phyloP scores from a whole-genome alignment of 2,888 invertebrate genomes.

The Tetranychus piercei region DNA sequence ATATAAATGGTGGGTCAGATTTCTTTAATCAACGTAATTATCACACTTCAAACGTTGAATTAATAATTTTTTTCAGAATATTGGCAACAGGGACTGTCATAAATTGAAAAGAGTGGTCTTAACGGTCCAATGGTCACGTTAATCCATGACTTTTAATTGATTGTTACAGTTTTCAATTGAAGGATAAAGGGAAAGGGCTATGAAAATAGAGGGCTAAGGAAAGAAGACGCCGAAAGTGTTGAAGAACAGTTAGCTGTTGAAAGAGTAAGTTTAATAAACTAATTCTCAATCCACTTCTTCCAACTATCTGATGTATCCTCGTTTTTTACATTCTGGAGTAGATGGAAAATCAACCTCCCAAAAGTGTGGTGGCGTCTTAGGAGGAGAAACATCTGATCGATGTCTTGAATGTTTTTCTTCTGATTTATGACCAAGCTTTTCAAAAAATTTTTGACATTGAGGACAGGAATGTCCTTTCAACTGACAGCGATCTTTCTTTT shows the following conservation, averaged over 20 bases:
- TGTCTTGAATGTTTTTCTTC: conserved; percentile 26
- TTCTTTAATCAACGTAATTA: too few species aligned
- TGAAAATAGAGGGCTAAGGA: neutral
- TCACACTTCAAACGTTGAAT: too few species aligned
- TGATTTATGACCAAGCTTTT: conserved; percentile 21
- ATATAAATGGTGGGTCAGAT: too few species aligned
- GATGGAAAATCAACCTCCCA: conserved; percentile 27
- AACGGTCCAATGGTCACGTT: neutral
- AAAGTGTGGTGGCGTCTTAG: conserved; percentile 27
- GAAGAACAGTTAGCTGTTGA: neutral
- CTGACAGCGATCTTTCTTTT: conserved; percentile 21
- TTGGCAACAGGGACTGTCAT: too few species aligned
- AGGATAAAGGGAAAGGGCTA: neutral
- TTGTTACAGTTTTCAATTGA: neutral
- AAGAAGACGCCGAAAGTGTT: neutral
- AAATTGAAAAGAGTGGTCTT: neutral
- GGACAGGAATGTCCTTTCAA: conserved; percentile 24
- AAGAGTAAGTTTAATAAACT: neutral
- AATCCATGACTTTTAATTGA: neutral
- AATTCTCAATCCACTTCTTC: neutral
- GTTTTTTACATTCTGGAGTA: conserved; percentile 25
- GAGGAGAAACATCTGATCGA: conserved; percentile 22
- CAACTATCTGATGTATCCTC: conserved; percentile 18
- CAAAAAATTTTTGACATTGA: conserved; percentile 22
- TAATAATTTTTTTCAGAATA: too few species aligned